Conservation (phyloP, 2,113 vertebrate species). For the Psittacara wagleri region DNA sequence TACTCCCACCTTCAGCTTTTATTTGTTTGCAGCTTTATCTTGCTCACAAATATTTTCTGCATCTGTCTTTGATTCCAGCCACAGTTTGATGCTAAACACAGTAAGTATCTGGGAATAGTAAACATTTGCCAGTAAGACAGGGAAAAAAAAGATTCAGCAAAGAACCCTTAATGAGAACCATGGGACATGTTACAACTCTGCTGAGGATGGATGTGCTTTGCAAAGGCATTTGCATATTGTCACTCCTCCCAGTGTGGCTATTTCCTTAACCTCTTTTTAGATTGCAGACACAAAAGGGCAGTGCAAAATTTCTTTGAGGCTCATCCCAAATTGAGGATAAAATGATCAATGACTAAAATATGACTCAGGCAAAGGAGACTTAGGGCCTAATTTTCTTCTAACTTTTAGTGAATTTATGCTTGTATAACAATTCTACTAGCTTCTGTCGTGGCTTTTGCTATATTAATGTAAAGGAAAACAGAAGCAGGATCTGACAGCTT, state of each 20-base stretch:
- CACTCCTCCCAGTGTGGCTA: conserved; percentile 65
- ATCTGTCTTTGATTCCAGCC: background rate
- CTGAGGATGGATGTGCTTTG: conserved; percentile 63
- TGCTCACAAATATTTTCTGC: background rate
- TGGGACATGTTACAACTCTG: conserved; percentile 63
- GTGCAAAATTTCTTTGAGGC: conserved; percentile 23
- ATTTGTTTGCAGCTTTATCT: background rate
- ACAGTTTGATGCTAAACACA: conserved; percentile 45
- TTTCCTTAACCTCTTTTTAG: conserved; percentile 67
- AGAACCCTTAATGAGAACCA: conserved; percentile 64
- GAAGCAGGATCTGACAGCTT: background rate
- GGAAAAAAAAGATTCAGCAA: conserved; percentile 64
- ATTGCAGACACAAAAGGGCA: conserved; percentile 24
- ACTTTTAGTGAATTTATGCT: conserved; percentile 7
- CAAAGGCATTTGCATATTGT: conserved; percentile 67
- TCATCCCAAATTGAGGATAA: conserved; percentile 53
- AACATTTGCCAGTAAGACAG: conserved; percentile 55
- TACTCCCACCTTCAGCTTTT: background rate
- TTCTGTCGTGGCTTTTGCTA: background rate
- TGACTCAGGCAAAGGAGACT: conserved; percentile 42
- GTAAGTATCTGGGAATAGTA: conserved; percentile 62
- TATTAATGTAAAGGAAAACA: background rate
- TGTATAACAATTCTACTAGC: background rate
- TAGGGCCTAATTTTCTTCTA: conserved; percentile 27
- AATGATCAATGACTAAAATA: conserved; percentile 60